Percentiles rank a stretch among this genome's conserved stretches.
phyloP scores from a whole-genome alignment of 1,140 invertebrate genomes.

The Caerostris darwini region DNA sequence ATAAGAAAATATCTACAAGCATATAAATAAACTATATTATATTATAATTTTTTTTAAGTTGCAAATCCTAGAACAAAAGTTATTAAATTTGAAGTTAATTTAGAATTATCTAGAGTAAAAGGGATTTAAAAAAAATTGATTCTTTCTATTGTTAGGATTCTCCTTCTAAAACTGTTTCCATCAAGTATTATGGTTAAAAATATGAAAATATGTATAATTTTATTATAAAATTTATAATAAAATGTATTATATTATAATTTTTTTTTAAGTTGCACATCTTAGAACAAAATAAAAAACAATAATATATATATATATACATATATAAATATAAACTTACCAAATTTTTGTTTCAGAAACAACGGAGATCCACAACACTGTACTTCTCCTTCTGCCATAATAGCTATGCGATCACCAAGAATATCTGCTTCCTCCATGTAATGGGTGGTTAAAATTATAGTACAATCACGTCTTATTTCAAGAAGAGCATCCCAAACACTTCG shows the following conservation, averaged over 20 bases:
- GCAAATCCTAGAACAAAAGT: too few species aligned
- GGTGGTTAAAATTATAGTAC: conserved; percentile 94
- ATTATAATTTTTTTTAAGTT: too few species aligned
- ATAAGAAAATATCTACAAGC: too few species aligned
- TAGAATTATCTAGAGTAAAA: too few species aligned
- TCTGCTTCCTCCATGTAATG: conserved; percentile 99
- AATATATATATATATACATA: too few species aligned
- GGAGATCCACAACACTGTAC: conserved; percentile 84
- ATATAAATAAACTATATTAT: too few species aligned
- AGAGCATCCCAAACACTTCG: conserved; percentile 86
- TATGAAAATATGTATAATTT: too few species aligned
- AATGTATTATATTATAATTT: neutral
- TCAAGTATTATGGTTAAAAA: too few species aligned
- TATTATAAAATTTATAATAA: neutral
- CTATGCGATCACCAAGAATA: conserved; percentile 84
- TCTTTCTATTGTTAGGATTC: too few species aligned
- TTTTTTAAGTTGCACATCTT: neutral
- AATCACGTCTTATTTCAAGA: conserved; percentile 79
- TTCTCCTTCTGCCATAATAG: conserved; percentile 84
- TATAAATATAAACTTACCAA: conserved; percentile 81
- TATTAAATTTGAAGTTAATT: too few species aligned
- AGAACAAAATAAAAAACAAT: neutral
- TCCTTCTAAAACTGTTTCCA: too few species aligned
- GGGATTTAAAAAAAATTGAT: too few species aligned
- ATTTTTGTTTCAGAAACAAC: conserved; percentile 84